Evolutionary conservation across 2,797 vertebrate species (phyloP), one percentile per base, ranked within the genome.

Genomic region (Intellagama lesueurii): DNA sequence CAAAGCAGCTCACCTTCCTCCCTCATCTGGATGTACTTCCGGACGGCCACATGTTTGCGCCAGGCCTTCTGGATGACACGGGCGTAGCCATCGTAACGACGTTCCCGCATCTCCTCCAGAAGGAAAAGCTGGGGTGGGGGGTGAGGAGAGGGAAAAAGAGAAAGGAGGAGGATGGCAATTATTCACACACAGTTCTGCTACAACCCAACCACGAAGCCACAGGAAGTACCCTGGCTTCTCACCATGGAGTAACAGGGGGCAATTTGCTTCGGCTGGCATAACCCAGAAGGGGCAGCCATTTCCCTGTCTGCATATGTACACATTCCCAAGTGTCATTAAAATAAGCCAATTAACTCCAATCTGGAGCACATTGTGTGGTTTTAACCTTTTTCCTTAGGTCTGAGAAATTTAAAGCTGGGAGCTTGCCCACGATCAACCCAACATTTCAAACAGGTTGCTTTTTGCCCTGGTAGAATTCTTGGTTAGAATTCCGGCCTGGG

Each of bases 21-120:
- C 76, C 98, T 95, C 98, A 98, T 98, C 93, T 96, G 97, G 88
- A 98, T 97, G 24, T 98, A 97, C 84, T 98, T 98, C 90, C 97
- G 97, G 32, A 98, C 97, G 0, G 98, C 98, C 0, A 97, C 94
- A 91, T 98, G 98, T 87, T 98, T 98, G 17, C 98, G 97, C 98
- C 98, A 98, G 1, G 98, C 98, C 85, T 98, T 97, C 95, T 98
- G 98, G 76, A 98, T 98, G 89, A 98, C 95, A 0, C 98, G 97
- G 14, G 98, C 98, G 0, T 96, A 98, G 14, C 97, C 96, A 0
- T 98, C 98, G 28, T 96, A 98, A 88, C 98, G 98, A 91, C 98
- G 95, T 92, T 98, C 98, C 56, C 98, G 95, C 98, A 98, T 98
- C 93, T 98, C 98, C 94, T 98, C 98, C 94, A 98, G 85, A 79